Evolutionary conservation across 1,140 invertebrate species (phyloP).

Genomic region (Drosophila melanogaster): Release_6_plus_ISO1_MT NT_033779.5:20690501-20691000

Average conservation of each 20-base stretch:
- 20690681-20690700: slow-evolving; percentile 77
- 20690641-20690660: slow-evolving; percentile 79
- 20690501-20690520: slow-evolving; percentile 34
- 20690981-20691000: slow-evolving; percentile 79
- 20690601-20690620: slow-evolving; percentile 44
- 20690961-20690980: slow-evolving; percentile 72
- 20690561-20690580: slow-evolving; percentile 62
- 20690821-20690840: slow-evolving; percentile 52
- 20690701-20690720: background rate
- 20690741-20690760: slow-evolving; percentile 22
- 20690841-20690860: slow-evolving; percentile 47
- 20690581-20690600: slow-evolving; percentile 51
- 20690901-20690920: slow-evolving; percentile 34
- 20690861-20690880: slow-evolving; percentile 36
- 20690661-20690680: slow-evolving; percentile 80
- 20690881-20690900: no score
- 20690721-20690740: slow-evolving; percentile 1
- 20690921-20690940: slow-evolving; percentile 27
- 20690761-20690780: slow-evolving; percentile 36
- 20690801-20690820: slow-evolving; percentile 11
- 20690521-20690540: slow-evolving; percentile 59
- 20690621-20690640: slow-evolving; percentile 49
- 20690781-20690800: slow-evolving; percentile 33
- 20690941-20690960: slow-evolving; percentile 75
- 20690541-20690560: slow-evolving; percentile 58